phyloP scores from a whole-genome alignment of 2,888 invertebrate species.

The Morpho achilles region DNA sequence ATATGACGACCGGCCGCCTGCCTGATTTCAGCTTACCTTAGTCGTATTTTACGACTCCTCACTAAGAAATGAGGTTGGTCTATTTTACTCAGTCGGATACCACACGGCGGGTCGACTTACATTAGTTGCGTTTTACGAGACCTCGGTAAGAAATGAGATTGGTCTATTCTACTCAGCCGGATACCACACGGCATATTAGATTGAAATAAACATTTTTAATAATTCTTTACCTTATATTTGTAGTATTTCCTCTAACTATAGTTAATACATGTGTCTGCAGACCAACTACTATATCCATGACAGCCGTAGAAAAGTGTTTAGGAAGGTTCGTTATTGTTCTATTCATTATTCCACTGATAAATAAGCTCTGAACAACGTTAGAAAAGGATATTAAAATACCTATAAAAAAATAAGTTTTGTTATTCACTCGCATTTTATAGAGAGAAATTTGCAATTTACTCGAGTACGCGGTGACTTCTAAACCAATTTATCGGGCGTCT shows the following conservation, averaged over 20 bases:
- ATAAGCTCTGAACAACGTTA: slow-evolving; percentile 34
- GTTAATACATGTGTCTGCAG: slow-evolving; percentile 55
- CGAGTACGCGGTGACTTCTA: neutral
- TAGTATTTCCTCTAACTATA: slow-evolving; percentile 62
- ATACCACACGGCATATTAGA: no score
- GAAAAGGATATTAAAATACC: neutral
- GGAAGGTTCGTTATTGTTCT: slow-evolving; percentile 48
- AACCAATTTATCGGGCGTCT: slow-evolving; percentile 2
- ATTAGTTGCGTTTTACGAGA: no score
- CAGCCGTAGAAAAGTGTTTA: slow-evolving; percentile 52
- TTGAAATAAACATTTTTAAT: neutral
- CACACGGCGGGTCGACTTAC: no score
- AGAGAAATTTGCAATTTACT: no score
- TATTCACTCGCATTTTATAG: neutral
- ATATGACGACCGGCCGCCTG: no score
- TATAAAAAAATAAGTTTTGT: neutral
- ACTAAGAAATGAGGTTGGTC: no score
- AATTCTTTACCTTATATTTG: slow-evolving; percentile 52
- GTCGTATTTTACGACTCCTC: no score
- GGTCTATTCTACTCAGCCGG: no score
- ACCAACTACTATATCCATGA: slow-evolving; percentile 65
- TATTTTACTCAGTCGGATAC: no score
- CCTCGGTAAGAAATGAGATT: no score
- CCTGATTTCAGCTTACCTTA: no score
- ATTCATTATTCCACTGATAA: slow-evolving; percentile 50